These are phyloP conservation scores for Scaeva pyrastri DNA, from an alignment of 2,888 invertebrate species.

Conservation along the genomic window DNA sequence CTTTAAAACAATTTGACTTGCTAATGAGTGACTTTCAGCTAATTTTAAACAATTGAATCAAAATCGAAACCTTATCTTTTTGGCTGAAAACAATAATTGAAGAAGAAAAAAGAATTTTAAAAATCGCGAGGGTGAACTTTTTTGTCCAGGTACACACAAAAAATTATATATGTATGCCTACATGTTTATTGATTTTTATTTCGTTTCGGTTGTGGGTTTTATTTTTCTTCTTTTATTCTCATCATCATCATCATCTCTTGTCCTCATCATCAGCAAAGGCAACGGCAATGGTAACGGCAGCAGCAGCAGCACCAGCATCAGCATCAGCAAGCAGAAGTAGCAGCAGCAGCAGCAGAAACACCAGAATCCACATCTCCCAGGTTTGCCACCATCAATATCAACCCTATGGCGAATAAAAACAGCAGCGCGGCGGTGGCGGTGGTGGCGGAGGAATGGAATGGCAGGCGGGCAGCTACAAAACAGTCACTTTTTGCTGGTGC, in stretches of 20 bases:
- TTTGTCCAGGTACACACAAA: constrained; percentile 73
- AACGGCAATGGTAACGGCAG: constrained; percentile 10
- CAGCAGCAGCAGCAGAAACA: constrained; percentile 19
- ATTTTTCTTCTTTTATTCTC: constrained; percentile 71
- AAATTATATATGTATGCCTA: constrained; percentile 75
- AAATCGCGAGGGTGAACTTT: constrained; percentile 66
- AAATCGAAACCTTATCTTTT: constrained; percentile 41
- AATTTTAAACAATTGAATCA: constrained; percentile 15
- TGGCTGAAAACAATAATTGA: neutral
- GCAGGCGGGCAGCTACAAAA: constrained; percentile 59
- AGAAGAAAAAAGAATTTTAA: neutral
- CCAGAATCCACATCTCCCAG: constrained; percentile 61
- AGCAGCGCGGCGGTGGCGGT: constrained; percentile 63
- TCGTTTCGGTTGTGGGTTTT: constrained; percentile 75
- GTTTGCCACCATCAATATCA: constrained; percentile 53
- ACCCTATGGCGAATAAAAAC: constrained; percentile 67
- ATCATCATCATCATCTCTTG: constrained; percentile 72
- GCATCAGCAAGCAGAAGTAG: neutral
- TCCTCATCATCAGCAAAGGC: constrained; percentile 50
- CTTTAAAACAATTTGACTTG: constrained; percentile 51
- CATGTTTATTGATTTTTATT: constrained; percentile 76
- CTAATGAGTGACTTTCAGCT: constrained; percentile 44
- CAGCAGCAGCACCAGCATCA: constrained; percentile 29
- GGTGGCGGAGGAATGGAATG: too few species aligned
- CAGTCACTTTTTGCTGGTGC: constrained; percentile 54